These are phyloP conservation scores for Danio tinwini DNA, from an alignment of 2,797 vertebrate genomes.

Conservation along the genomic window DNA sequence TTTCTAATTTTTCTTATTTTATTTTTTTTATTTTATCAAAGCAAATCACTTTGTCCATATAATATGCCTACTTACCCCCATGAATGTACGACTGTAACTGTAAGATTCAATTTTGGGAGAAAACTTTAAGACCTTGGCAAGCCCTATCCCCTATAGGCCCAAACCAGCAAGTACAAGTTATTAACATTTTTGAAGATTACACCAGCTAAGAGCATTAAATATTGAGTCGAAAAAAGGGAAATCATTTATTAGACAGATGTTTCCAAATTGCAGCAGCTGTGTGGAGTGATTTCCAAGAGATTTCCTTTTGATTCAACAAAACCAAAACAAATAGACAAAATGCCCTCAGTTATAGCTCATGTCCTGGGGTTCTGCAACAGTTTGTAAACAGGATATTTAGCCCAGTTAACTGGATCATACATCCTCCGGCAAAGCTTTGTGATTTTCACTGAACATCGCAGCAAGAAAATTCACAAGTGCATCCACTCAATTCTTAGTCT, in stretches of 20 bases:
- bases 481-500: slow-evolving; percentile 11
- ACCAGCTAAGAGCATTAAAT: slow-evolving; percentile 19
- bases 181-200: slow-evolving; percentile 10
- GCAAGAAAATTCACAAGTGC: slow-evolving; percentile 23
- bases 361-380: slow-evolving; percentile 20
- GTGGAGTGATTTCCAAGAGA: not conserved
- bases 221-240: slow-evolving; percentile 27
- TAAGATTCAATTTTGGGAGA: not conserved
- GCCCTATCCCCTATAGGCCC: not conserved
- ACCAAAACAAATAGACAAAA: slow-evolving; percentile 20
- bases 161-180: not conserved
- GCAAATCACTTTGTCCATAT: not conserved
- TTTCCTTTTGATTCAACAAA: slow-evolving; percentile 14
- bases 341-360: not conserved
- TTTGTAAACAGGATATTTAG: slow-evolving; percentile 25
- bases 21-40: too few species aligned
- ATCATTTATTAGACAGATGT: slow-evolving; percentile 39
- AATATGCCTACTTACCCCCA: not conserved
- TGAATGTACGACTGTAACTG: not conserved
- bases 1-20: too few species aligned
- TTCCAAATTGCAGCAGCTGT: slow-evolving; percentile 14
- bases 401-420: slow-evolving; percentile 27
- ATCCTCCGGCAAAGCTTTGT: not conserved
- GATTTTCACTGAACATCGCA: slow-evolving; percentile 10
- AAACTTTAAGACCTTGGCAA: not conserved